These are phyloP conservation scores for Odontocolon sp. DNA, from an alignment of 2,888 invertebrate genomes.

Conservation along the genomic window DNA sequence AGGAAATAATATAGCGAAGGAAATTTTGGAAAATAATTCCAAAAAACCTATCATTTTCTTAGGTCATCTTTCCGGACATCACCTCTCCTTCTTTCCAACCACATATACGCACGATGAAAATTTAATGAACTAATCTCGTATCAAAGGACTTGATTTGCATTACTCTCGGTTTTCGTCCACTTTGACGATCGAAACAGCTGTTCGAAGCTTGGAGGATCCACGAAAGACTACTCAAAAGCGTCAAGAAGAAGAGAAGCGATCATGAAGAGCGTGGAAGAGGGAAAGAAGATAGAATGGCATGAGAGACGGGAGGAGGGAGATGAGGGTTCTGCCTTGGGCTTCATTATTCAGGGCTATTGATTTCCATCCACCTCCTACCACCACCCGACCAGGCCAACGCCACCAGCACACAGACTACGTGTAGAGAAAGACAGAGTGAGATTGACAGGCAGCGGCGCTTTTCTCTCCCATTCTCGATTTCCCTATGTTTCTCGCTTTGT, in stretches of 20 bases:
- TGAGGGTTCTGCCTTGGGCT: slow-evolving; percentile 75
- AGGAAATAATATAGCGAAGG: no score
- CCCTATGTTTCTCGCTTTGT: slow-evolving; percentile 63
- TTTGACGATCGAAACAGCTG: no score
- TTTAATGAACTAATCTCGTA: no score
- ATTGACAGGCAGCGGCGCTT: slow-evolving; percentile 68
- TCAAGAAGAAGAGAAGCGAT: slow-evolving; percentile 49
- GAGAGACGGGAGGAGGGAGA: slow-evolving; percentile 55
- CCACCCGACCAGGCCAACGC: slow-evolving; percentile 71
- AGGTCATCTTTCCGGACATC: no score
- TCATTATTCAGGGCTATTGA: slow-evolving; percentile 81
- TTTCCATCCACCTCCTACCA: slow-evolving; percentile 79
- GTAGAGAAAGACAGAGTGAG: slow-evolving; percentile 65
- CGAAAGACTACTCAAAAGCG: slow-evolving; percentile 62
- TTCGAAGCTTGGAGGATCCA: slow-evolving; percentile 24
- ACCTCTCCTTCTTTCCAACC: no score
- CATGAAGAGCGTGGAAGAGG: slow-evolving; percentile 35
- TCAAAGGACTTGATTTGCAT: no score
- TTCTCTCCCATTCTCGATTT: slow-evolving; percentile 54
- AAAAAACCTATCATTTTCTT: no score
- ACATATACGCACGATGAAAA: no score
- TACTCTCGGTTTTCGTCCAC: no score
- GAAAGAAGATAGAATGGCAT: slow-evolving; percentile 40
- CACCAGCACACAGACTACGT: slow-evolving; percentile 65
- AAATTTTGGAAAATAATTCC: no score